These are phyloP conservation scores for Drosophila picticornis DNA, from an alignment of 2,888 invertebrate genomes.

Conservation along the genomic window DNA sequence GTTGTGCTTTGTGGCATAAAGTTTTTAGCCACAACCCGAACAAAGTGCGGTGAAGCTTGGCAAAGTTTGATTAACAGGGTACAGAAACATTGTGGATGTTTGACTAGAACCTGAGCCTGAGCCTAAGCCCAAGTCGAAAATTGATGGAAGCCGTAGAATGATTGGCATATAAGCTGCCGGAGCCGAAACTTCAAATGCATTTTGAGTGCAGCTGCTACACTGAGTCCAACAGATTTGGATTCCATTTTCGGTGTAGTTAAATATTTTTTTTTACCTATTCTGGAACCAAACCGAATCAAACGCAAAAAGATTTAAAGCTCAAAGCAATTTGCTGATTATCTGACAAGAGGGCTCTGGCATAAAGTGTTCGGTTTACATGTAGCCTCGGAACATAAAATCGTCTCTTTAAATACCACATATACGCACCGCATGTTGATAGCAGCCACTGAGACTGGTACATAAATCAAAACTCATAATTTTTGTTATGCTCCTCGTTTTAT, in stretches of 20 bases:
- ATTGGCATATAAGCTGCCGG: constrained; percentile 19
- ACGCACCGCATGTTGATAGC: constrained; percentile 39
- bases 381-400: constrained; percentile 1
- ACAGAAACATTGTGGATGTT: background rate
- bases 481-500: constrained; percentile 24
- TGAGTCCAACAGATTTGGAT: background rate
- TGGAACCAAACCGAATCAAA: background rate
- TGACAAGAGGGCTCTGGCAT: background rate
- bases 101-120: background rate
- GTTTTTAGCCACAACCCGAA: constrained; percentile 26
- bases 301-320: background rate
- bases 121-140: constrained; percentile 7
- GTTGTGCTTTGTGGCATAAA: constrained; percentile 25
- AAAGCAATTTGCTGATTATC: background rate
- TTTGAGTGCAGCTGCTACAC: constrained; percentile 8
- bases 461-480: constrained; percentile 62
- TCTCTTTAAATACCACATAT: constrained; percentile 32
- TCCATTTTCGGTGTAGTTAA: background rate
- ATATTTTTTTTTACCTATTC: background rate
- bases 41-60: constrained; percentile 10
- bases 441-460: constrained; percentile 26
- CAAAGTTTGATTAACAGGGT: constrained; percentile 51
- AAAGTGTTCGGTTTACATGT: background rate
- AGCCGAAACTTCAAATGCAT: background rate
- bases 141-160: constrained; percentile 2